Percentiles rank a stretch among this genome's conserved stretches.
Conservation (phyloP, 2,888 invertebrate genomes). For the Hartigia nigra region DNA sequence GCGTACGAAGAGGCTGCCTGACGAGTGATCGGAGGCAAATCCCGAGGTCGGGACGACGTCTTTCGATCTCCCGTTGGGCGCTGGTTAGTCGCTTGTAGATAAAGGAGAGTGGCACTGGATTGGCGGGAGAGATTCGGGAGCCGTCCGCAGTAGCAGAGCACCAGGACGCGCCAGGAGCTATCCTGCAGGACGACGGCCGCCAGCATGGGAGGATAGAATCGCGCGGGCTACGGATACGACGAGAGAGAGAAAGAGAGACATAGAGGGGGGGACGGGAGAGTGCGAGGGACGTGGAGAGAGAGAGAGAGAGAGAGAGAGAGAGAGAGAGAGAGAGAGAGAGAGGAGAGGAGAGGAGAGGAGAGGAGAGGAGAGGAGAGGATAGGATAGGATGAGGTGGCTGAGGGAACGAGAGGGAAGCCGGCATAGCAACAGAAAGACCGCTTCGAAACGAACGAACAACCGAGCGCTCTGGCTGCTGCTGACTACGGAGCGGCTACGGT, state of each 20-base stretch:
- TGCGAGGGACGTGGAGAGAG: conserved; percentile 14
- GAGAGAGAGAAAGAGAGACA: conserved; percentile 24
- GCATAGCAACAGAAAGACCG: conserved; percentile 65
- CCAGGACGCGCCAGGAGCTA: conserved; percentile 37
- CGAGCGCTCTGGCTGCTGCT: conserved; percentile 26
- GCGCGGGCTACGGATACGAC: conserved; percentile 28
- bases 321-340: conserved; percentile 3
- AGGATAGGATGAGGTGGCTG: conserved; percentile 27
- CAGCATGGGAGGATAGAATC: conserved; percentile 13
- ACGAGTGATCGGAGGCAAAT: conserved; percentile 14
- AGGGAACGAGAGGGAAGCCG: conserved; percentile 49
- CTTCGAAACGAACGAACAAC: conserved; percentile 55
- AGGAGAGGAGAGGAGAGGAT: too few relatives aligned
- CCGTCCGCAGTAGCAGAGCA: conserved; percentile 19
- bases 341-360: conserved; percentile 8
- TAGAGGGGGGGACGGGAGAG: conserved; percentile 25
- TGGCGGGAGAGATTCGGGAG: conserved; percentile 11
- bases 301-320: conserved; percentile 6
- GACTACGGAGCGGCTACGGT: conserved; percentile 11
- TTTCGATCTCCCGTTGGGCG: not conserved
- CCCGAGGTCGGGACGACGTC: not conserved
- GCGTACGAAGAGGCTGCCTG: not conserved
- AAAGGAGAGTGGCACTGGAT: not conserved
- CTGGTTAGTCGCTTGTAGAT: not conserved
- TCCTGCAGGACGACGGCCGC: conserved; percentile 54